These are phyloP conservation scores for Diachrysia chrysitis DNA, from an alignment of 2,888 invertebrate species.

Conservation along the genomic window DNA sequence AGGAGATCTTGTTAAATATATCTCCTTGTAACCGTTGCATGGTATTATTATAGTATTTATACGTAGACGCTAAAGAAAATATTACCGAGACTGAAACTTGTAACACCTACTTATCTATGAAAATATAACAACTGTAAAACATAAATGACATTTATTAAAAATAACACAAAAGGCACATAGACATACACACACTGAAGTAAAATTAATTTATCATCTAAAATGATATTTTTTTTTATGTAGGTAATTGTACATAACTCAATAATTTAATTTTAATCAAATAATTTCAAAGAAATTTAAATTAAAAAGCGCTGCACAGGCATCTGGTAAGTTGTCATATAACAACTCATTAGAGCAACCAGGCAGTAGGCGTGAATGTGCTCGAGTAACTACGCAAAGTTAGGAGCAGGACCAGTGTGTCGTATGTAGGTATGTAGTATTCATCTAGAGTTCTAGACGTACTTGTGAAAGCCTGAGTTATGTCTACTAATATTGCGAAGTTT, in stretches of 20 bases:
- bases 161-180: too few relatives aligned
- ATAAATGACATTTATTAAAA: too few relatives aligned
- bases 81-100: neutral
- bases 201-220: too few relatives aligned
- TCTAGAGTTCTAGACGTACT: constrained; percentile 5
- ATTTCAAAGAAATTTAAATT: too few relatives aligned
- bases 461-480: neutral
- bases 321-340: neutral
- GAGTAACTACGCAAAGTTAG: too few relatives aligned
- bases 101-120: neutral
- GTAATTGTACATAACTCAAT: too few relatives aligned
- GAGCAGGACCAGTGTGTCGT: too few relatives aligned
- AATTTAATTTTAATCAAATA: too few relatives aligned
- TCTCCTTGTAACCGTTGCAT: neutral
- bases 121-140: too few relatives aligned
- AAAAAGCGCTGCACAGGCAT: too few relatives aligned
- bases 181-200: too few relatives aligned
- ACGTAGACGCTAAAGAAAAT: neutral
- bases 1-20: neutral
- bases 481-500: neutral
- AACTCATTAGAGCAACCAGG: constrained; percentile 4
- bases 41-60: neutral
- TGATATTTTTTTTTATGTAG: too few relatives aligned
- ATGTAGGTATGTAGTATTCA: neutral
- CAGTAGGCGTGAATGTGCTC: neutral